These are phyloP conservation scores for Carpatolechia fugitivella DNA, from an alignment of 2,888 invertebrate species.

Conservation along the genomic window DNA sequence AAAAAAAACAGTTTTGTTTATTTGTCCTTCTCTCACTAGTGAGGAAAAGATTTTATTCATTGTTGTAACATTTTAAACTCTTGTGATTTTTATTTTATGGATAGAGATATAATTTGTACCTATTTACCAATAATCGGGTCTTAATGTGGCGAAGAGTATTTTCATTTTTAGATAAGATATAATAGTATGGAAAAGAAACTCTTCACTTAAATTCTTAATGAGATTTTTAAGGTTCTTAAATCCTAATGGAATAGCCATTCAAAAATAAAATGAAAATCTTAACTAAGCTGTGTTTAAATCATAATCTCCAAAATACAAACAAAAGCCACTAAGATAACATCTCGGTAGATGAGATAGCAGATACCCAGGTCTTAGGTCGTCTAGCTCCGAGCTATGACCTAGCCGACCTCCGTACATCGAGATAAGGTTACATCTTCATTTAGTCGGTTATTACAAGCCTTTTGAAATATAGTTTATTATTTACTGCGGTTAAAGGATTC, in stretches of 20 bases:
- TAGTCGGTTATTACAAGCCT: slow-evolving; percentile 13
- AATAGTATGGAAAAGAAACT: not conserved
- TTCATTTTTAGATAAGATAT: too few species aligned
- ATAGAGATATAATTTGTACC: too few species aligned
- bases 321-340: slow-evolving; percentile 1
- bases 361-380: slow-evolving; percentile 14
- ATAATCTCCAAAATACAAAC: slow-evolving; percentile 3
- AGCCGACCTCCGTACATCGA: slow-evolving; percentile 23
- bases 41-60: too few species aligned
- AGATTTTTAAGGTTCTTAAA: too few species aligned
- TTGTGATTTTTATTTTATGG: too few species aligned
- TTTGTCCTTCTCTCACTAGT: too few species aligned
- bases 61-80: too few species aligned
- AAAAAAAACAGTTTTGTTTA: too few species aligned
- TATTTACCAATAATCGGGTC: too few species aligned
- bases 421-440: slow-evolving; percentile 31
- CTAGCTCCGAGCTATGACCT: slow-evolving; percentile 30
- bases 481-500: not conserved
- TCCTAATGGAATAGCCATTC: not conserved
- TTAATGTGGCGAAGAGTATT: too few species aligned
- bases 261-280: not conserved
- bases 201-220: too few species aligned
- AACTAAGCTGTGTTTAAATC: not conserved
- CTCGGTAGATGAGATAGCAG: not conserved
- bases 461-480: not conserved